Percentiles rank a stretch among this genome's conserved stretches.
Conservation (phyloP, 2,797 vertebrate genomes). For the Neosilurus hyrtlii region DNA sequence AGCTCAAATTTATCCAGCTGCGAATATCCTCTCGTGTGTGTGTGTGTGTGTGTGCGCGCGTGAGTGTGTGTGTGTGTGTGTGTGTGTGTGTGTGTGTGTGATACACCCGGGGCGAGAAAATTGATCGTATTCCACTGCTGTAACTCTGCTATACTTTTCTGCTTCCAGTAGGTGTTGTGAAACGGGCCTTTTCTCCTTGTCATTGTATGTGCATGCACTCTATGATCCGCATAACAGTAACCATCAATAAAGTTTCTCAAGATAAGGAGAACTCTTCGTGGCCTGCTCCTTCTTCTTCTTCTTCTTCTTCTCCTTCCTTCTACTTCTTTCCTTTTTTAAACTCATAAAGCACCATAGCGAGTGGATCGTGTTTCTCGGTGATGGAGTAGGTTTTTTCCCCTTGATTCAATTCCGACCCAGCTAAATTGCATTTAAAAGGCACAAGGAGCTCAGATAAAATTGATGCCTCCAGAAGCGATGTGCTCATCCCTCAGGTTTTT, state of each 20-base stretch:
- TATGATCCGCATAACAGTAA: slow-evolving; percentile 93
- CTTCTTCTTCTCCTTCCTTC: neutral
- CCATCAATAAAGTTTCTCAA: slow-evolving; percentile 98
- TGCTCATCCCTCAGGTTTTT: slow-evolving; percentile 46
- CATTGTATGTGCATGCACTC: slow-evolving; percentile 94
- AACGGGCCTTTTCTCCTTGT: slow-evolving; percentile 86
- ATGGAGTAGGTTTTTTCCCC: slow-evolving; percentile 48
- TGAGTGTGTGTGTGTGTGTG: slow-evolving; percentile 73
- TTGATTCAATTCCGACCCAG: slow-evolving; percentile 54
- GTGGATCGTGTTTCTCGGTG: slow-evolving; percentile 45
- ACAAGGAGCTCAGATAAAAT: slow-evolving; percentile 50
- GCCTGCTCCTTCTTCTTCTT: slow-evolving; percentile 30
- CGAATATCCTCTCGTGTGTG: slow-evolving; percentile 75
- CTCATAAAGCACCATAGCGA: slow-evolving; percentile 39
- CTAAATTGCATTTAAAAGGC: slow-evolving; percentile 55
- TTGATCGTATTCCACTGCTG: slow-evolving; percentile 76
- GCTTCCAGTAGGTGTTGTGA: slow-evolving; percentile 93
- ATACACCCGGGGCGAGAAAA: slow-evolving; percentile 76
- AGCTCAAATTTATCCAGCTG: slow-evolving; percentile 64
- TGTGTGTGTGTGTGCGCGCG: slow-evolving; percentile 73
- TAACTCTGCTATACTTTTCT: slow-evolving; percentile 90
- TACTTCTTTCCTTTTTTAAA: neutral
- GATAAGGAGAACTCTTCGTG: slow-evolving; percentile 62
- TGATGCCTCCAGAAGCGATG: slow-evolving; percentile 51
- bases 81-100: slow-evolving; percentile 73